These are phyloP conservation scores for Muschampia plurimacula DNA, from an alignment of 2,888 invertebrate genomes.

Conservation along the genomic window DNA sequence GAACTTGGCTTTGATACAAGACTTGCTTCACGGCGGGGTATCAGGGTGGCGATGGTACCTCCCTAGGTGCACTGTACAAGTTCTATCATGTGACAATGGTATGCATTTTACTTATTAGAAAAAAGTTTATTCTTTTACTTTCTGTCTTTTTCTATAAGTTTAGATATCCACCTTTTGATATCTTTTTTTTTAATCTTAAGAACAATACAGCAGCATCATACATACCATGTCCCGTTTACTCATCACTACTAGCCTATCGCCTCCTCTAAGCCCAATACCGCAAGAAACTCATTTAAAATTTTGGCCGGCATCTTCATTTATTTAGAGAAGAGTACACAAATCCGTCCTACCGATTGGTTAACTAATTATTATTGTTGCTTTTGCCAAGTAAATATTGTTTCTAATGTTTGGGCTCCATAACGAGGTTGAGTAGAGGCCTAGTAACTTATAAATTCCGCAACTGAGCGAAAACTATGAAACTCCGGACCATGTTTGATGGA, in stretches of 20 bases:
- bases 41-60: too few relatives aligned
- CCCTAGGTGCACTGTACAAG: too few relatives aligned
- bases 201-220: too few relatives aligned
- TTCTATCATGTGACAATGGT: too few relatives aligned
- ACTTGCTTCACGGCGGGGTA: too few relatives aligned
- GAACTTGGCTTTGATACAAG: too few relatives aligned
- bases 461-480: slow-evolving; percentile 39
- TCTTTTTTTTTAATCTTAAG: too few relatives aligned
- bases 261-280: neutral
- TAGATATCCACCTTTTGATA: too few relatives aligned
- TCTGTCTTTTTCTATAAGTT: too few relatives aligned
- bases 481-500: slow-evolving; percentile 23
- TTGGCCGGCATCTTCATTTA: neutral
- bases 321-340: slow-evolving; percentile 7
- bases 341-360: slow-evolving; percentile 13
- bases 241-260: neutral
- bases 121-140: too few relatives aligned
- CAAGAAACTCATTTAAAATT: neutral
- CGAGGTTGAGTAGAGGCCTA: slow-evolving; percentile 7
- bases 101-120: too few relatives aligned
- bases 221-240: too few relatives aligned
- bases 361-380: slow-evolving; percentile 21
- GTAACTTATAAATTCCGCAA: slow-evolving; percentile 48
- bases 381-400: slow-evolving; percentile 27
- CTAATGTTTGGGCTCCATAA: slow-evolving; percentile 18